Base-by-base conservation (phyloP, 2,797 vertebrate species). In the Paedocypris micromegethes region DNA sequence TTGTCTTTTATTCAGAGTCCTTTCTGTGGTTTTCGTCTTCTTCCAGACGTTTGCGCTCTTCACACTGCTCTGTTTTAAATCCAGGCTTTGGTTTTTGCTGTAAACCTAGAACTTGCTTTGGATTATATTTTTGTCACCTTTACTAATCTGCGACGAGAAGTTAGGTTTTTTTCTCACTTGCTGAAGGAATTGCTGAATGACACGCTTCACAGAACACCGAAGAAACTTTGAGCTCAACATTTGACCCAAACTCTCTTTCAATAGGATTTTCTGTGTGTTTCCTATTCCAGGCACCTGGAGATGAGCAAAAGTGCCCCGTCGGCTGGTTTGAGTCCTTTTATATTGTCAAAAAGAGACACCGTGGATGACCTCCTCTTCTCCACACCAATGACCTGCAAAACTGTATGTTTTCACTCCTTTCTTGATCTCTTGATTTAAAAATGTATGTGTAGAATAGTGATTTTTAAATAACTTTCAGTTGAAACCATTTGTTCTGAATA, bases 371-470 rank as follows among this genome's bases (percentile, higher is more conserved):
- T 56, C 51, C 60, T 6, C 49, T 38, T 65, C 53, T 67, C 70
- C 64, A 78, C 65, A 23, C 80, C 75, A 74, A 75, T 80, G 78
- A 80, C 73, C 80, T 78, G 80, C 78, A 46, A 44, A 72, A 61
- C 48, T 75, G 75, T 80, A 63, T 6, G 80, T 76, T 63, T 68
- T 37, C 37, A 6, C 3, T 49, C 23, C 3, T 42, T 58, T 58
- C 45, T 42, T 51, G 2, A 38, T 42, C 43, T 58, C 45, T 42
- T 51, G 2, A 38, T n/a, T 54, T 46, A 9, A 3, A 23, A 23
- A 23, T 23, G 23, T 23, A 23, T 23, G 23, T 23, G 1, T 23
- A 23, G 23, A 23, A 23, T 23, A 23, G 23, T 23, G 23, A 23
- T 23, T 23, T 23, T 63, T 40, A 46, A 53, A 48, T 46, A 0